Evolutionary conservation across 2,113 vertebrate species (phyloP).

Genomic region (Leucoraja erinaceus): DNA sequence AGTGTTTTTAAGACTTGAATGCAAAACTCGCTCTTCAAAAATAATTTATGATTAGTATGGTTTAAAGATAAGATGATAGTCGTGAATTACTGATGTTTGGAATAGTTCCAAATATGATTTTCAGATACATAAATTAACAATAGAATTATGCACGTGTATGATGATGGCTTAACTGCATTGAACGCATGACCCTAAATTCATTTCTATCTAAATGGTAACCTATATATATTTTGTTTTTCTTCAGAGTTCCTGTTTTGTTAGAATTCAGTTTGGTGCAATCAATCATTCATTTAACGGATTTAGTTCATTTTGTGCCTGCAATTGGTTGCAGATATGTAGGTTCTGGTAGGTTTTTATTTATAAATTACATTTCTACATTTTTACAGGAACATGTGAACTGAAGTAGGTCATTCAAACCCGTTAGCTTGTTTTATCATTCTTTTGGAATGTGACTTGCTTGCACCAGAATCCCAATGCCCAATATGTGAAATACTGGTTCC

Average conservation of each 20-base stretch:
- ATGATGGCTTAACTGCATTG: not conserved
- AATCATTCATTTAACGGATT: slow-evolving; percentile 35
- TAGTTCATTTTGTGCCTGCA: not conserved
- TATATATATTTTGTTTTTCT: not conserved
- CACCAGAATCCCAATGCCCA: not conserved
- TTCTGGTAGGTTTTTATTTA: not conserved
- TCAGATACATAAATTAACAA: no score
- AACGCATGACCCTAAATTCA: not conserved
- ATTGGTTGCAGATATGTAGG: not conserved
- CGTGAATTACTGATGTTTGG: no score
- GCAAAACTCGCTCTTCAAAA: not conserved
- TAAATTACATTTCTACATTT: not conserved
- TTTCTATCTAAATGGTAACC: not conserved
- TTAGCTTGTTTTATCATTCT: not conserved
- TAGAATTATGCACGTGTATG: not conserved
- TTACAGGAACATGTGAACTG: not conserved
- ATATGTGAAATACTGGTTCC: not conserved
- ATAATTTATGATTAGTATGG: not conserved
- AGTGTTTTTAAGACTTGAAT: not conserved
- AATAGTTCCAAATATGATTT: not conserved
- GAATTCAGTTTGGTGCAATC: not conserved
- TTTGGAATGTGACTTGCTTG: not conserved
- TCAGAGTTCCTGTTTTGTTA: not conserved
- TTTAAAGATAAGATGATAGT: not conserved
- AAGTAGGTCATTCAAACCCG: not conserved